phyloP scores from a whole-genome alignment of 2,888 invertebrate species.

The Drosophila tripunctata region DNA sequence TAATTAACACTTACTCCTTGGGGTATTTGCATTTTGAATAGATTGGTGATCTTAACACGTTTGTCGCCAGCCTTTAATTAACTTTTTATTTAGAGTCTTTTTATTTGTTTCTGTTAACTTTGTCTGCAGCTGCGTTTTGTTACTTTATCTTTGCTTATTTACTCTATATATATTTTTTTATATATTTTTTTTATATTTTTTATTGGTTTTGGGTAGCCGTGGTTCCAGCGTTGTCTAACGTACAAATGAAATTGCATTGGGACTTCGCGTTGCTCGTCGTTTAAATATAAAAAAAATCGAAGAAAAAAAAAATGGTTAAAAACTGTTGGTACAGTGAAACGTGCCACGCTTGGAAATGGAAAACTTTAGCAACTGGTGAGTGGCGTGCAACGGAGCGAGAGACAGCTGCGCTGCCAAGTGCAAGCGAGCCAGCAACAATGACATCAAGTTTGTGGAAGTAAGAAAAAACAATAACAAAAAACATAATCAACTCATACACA shows the following conservation, averaged over 20 bases:
- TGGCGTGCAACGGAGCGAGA: constrained; percentile 35
- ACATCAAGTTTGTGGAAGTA: constrained; percentile 60
- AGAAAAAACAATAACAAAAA: constrained; percentile 23
- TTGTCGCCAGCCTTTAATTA: constrained; percentile 14
- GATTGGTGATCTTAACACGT: constrained; percentile 29
- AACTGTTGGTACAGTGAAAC: constrained; percentile 60
- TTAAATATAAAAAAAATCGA: constrained; percentile 73
- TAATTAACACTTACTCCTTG: constrained; percentile 77
- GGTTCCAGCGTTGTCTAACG: constrained; percentile 45
- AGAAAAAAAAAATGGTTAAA: constrained; percentile 47
- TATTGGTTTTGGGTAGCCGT: constrained; percentile 6
- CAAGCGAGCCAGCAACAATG: constrained; percentile 21
- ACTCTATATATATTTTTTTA: constrained; percentile 9
- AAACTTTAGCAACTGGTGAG: constrained; percentile 25
- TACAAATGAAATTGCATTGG: constrained; percentile 67
- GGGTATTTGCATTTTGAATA: constrained; percentile 66
- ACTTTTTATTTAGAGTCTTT: neutral
- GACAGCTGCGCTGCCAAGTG: constrained; percentile 6
- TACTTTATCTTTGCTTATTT: neutral
- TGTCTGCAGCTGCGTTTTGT: neutral
- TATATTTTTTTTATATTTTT: neutral
- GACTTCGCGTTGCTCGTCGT: constrained; percentile 42
- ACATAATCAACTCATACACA: constrained; percentile 60
- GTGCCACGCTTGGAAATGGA: constrained; percentile 56
- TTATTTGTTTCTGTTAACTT: constrained; percentile 5